These are phyloP conservation scores for Philhelius pedissequus DNA, from an alignment of 2,888 invertebrate species.

Conservation along the genomic window DNA sequence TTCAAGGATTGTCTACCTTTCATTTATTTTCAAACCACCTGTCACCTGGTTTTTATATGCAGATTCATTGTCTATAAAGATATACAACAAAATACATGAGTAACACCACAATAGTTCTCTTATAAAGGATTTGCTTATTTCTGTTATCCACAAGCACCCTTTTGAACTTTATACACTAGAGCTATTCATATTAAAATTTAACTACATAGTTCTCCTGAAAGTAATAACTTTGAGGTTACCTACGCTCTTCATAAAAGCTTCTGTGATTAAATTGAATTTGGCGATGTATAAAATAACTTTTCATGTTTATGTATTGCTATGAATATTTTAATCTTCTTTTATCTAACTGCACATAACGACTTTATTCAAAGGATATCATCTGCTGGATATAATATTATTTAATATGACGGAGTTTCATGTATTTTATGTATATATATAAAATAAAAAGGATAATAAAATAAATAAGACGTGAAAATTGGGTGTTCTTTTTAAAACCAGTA, in stretches of 20 bases:
- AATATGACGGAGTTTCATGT: background rate
- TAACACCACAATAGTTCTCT: too few relatives aligned
- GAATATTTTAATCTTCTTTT: background rate
- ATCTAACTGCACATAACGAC: background rate
- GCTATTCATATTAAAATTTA: background rate
- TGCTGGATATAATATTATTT: background rate
- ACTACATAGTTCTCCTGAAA: background rate
- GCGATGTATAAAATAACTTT: background rate
- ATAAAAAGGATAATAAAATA: background rate
- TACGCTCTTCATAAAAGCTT: background rate
- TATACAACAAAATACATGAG: too few relatives aligned
- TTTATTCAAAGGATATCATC: background rate
- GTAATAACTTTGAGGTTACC: background rate
- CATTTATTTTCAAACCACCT: too few relatives aligned
- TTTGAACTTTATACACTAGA: background rate
- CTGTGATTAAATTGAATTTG: background rate
- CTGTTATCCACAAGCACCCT: background rate
- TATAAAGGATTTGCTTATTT: background rate
- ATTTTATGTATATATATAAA: background rate
- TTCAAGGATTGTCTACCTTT: too few relatives aligned
- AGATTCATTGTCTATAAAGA: too few relatives aligned
- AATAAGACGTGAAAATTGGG: background rate
- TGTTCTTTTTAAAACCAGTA: too few relatives aligned
- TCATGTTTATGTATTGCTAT: background rate
- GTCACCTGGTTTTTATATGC: too few relatives aligned